Evolutionary conservation across 2,113 vertebrate species (phyloP), one percentile per base, ranked within the genome.

Genomic region (Sylvilagus bachmani): DNA sequence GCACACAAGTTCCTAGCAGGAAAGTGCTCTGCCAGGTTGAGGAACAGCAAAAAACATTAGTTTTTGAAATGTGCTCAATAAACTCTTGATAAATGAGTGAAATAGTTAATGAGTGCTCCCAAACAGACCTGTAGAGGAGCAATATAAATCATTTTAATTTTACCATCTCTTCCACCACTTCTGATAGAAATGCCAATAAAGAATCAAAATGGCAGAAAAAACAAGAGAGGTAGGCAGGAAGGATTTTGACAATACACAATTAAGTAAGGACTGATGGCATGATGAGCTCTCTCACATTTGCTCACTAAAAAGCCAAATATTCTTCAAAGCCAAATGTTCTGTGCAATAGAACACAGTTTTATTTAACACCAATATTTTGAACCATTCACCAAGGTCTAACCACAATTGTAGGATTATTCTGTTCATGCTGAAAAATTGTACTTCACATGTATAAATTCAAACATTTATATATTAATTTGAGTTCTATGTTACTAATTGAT

Each of bases 401-500:
- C 31, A 77, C 49, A 96, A 94, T 4, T 70, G 19, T 21, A 86
- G 44, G 27, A 79, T 24, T 51, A 6, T 84, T 91, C 25, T 51
- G 1, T 75, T 92, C 14, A 71, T 27, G 91, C 80, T 70, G 24
- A 89, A 96, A 90, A 91, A 44, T 13, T 94, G 17, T 16, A 4
- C 81, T 96, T 94, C 73, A 73, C 36, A 80, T 84, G 69, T 87
- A 55, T 93, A 90, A 86, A 33, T 4, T 91, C 67, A 79, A 71
- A 89, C 24, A 95, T 81, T 96, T 81, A 86, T 90, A 90, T 70
- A 91, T 81, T 95, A 93, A 93, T 88, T 91, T 53, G 73, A 90
- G 61, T 86, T 94, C 82, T 49, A 24, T 90, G 67, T 96, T 91
- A 92, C 49, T 96, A 97, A 96, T 96, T 94, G 77, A 96, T 82